Base-by-base conservation (phyloP, 2,113 vertebrate species). In the Thinocorus orbignyianus region DNA sequence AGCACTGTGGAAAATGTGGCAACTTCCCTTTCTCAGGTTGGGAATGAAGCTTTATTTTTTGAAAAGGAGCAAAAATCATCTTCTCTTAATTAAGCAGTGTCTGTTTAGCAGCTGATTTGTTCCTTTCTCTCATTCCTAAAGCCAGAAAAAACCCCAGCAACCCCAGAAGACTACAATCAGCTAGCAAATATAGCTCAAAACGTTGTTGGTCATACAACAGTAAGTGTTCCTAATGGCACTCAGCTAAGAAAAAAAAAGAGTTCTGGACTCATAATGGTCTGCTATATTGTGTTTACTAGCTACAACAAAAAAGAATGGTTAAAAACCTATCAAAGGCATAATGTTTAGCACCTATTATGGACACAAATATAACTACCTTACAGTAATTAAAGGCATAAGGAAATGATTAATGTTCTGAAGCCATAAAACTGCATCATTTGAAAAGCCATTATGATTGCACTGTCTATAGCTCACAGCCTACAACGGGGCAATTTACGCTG, bases 371-470 rank as follows among this genome's bases (percentile, higher is more conserved):
- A 96, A 97, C 81, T 93, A 96, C 92, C 71, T 93, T 58, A 88
- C 6, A 15, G 83, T 86, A 97, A 97, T 97, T 96, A 97, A 96
- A 95, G 79, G 72, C 55, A 72, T 73, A 97, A 69, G 89, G 88
- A 97, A 97, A 94, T 96, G 91, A 97, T 95, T 96, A 86, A 93
- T 97, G 95, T 42, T 77, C 66, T 91, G 90, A 96, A 91, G 52
- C 93, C 81, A 94, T 96, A 94, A 95, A 93, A 88, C 35, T 48
- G 70, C 73, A 92, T 85, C 44, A 78, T 60, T 31, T 92, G 46
- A 66, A 96, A 72, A 88, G 89, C 89, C 78, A 95, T 95, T 95
- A 97, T 51, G 64, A 80, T 46, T 72, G 46, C 54, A 73, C 82
- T 71, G 51, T 85, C 60, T 93, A 62, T 84, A 96, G 80, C 82